phyloP scores from a whole-genome alignment of 2,113 vertebrate genomes.

The Octodon degus region DNA sequence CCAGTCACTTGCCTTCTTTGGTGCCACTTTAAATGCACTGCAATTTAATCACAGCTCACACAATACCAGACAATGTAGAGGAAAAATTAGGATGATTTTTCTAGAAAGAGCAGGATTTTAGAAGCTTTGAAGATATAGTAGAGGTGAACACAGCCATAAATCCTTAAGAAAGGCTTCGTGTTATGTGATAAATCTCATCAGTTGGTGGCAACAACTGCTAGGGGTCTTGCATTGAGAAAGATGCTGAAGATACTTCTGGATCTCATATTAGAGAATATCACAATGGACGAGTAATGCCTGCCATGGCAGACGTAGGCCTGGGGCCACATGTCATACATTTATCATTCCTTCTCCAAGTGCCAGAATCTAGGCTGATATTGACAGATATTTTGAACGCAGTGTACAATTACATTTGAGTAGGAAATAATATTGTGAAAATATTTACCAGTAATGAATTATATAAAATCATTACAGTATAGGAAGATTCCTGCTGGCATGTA shows the following conservation, averaged over 20 bases:
- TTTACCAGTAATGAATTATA: constrained; percentile 5
- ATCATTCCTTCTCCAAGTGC: not conserved
- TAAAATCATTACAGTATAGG: not conserved
- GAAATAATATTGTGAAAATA: constrained; percentile 35
- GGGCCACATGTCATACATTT: not conserved
- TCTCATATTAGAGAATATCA: not conserved
- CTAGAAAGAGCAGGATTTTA: not conserved
- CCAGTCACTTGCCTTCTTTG: not conserved
- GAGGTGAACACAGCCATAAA: constrained; percentile 30
- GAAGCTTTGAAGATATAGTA: not conserved
- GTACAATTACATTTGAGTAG: not conserved
- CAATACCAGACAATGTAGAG: not conserved
- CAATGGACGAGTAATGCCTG: constrained; percentile 1
- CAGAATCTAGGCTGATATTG: not conserved
- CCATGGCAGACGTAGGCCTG: not conserved
- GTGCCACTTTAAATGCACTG: not conserved
- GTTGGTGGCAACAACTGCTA: not conserved
- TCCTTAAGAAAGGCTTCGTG: constrained; percentile 28
- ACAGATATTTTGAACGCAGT: not conserved
- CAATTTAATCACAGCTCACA: not conserved
- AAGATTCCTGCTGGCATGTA: not conserved
- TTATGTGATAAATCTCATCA: constrained; percentile 33
- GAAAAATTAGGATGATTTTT: constrained; percentile 11
- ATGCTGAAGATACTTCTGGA: not conserved
- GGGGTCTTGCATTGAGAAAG: not conserved